Evolutionary conservation across 1,140 invertebrate genomes (phyloP), one percentile per base, ranked within the genome.

Genomic region (Diachasmimorpha longicaudata): DNA sequence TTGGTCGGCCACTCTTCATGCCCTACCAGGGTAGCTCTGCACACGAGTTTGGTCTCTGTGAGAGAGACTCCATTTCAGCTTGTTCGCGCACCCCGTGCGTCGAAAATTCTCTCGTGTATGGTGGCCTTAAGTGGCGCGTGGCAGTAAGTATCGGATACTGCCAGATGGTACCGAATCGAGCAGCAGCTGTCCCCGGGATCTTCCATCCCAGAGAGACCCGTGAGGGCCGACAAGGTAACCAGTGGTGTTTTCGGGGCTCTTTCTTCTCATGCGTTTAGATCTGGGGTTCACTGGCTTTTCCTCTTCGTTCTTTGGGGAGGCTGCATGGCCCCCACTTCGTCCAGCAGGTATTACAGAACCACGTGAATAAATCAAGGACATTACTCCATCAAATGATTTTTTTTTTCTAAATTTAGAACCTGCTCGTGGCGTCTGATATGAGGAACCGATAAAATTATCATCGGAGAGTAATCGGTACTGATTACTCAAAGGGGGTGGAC

Each of bases 101-200:
- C n/a, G n/a, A n/a, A n/a, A n/a, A n/a, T n/a, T n/a, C n/a, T n/a
- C n/a, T n/a, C n/a, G n/a, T n/a, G n/a, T n/a, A n/a, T n/a, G n/a
- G n/a, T n/a, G n/a, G n/a, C n/a, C n/a, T n/a, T 78, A 78, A 82
- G 78, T 82, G 81, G 78, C 79, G 77, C 78, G 78, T 79, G 79
- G 79, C 77, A 78, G 52, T 71, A 77, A 73, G 63, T 72, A 69
- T 78, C 72, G 71, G 71, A 76, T 76, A 70, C 76, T 77, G 77
- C 77, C 77, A 80, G 77, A 80, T 77, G 77, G 77, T 78, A 71
- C 63, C 72, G 48, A 75, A 4, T 39, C 42, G 48, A 39, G 55
- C 23, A 73, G 77, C 77, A 77, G 79, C 79, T 80, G 75, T 76
- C 77, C 70, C 74, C 46, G 44, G 16, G 31, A 66, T 69, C 36